Conservation (phyloP, 2,113 vertebrate species). For the Dromiciops gliroides region DNA sequence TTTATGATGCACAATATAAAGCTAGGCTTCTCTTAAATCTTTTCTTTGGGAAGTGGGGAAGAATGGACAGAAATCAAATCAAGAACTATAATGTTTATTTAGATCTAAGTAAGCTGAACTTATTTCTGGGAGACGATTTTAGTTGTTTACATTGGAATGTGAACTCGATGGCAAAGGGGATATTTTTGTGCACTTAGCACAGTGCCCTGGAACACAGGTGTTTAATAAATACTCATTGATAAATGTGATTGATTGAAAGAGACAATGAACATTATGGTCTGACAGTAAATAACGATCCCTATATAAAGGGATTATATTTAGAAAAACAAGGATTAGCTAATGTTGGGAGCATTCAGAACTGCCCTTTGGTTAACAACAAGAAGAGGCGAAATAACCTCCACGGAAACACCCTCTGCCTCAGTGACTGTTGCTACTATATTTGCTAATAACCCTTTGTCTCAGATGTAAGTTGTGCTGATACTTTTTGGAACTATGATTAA, state of each 20-base stretch:
- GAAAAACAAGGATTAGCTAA: background rate
- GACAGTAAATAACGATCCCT: background rate
- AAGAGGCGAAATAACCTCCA: background rate
- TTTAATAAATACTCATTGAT: background rate
- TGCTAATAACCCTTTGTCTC: background rate
- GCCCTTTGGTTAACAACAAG: background rate
- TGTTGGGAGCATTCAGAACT: background rate
- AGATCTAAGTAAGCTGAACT: background rate
- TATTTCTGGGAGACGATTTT: background rate
- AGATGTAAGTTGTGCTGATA: background rate
- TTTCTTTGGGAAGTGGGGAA: background rate
- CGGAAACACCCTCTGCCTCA: background rate
- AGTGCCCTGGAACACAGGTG: background rate
- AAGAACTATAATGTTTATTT: background rate
- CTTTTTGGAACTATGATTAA: background rate
- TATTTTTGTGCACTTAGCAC: background rate
- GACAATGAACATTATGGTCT: background rate
- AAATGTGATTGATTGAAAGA: background rate
- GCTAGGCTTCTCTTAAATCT: background rate
- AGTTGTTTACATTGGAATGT: background rate
- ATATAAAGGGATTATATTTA: background rate
- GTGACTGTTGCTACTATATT: background rate
- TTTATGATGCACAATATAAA: conserved; percentile 5
- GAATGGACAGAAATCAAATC: background rate
- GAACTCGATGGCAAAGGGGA: background rate